Evolutionary conservation across 2,888 invertebrate species (phyloP).

Genomic region (Nasonovia ribisnigri): DNA sequence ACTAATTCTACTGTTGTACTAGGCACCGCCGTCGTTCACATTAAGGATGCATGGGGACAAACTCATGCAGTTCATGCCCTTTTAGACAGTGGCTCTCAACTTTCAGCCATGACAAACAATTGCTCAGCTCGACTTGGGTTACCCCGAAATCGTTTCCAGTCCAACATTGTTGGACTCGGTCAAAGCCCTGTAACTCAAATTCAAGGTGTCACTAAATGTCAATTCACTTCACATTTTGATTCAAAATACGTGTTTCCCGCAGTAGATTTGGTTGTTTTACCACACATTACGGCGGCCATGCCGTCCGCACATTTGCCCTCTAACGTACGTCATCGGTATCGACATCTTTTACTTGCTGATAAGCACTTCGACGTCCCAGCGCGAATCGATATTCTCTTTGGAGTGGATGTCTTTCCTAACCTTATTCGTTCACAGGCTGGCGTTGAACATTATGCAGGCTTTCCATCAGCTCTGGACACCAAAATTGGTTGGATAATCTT

Average conservation of each 20-base stretch:
- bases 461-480: not conserved
- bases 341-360: not conserved
- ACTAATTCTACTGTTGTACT: not conserved
- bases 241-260: not conserved
- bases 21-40: not conserved
- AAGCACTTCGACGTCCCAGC: not conserved
- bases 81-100: not conserved
- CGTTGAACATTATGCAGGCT: not conserved
- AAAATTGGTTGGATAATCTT: not conserved
- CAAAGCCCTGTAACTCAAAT: not conserved
- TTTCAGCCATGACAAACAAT: not conserved
- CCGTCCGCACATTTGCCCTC: not conserved
- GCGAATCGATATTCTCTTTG: not conserved
- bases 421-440: not conserved
- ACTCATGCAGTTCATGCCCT: not conserved
- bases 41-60: not conserved
- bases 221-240: not conserved
- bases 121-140: not conserved
- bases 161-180: not conserved
- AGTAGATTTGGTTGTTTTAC: not conserved
- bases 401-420: not conserved
- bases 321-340: not conserved
- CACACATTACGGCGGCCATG: not conserved
- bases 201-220: not conserved
- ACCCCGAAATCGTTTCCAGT: not conserved